Evolutionary conservation across 2,113 vertebrate genomes (phyloP), one percentile per base, ranked within the genome.

Genomic region (Gobius niger): DNA sequence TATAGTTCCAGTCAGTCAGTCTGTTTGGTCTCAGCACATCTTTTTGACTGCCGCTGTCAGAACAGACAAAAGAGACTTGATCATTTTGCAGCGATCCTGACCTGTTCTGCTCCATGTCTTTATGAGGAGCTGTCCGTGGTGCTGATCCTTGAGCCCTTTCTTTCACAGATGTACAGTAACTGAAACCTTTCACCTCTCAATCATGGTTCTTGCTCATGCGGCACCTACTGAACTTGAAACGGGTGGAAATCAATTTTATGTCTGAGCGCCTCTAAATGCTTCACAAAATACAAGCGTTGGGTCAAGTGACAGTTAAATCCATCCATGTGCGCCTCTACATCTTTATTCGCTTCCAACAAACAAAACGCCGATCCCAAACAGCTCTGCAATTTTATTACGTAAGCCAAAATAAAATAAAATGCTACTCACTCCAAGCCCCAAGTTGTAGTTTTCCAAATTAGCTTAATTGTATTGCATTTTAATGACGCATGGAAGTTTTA

Each of bases 391-490:
- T 34, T 34, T 34, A 34, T 34, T 34, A n/a, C 56, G 42, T 42
- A 41, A 42, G 7, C 40, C 57, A 60, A 41, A 41, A 59, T 2
- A 14, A 42, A 3, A 60, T 40, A 60, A 60, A 52, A 53, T 65
- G 52, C 41, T 14, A 65, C 53, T 72, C 5, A 47, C 57, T 50
- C 18, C 47, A 1, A 14, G 19, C 59, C 67, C 53, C 59, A 47
- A 75, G 70, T 61, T 44, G 7, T 44, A 54, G 75, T 63, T 79
- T 79, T 65, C 56, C 44, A 53, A 73, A 68, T 79, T 69, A 71
- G 24, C 19, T 67, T 41, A 68, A 71, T 69, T 63, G 65, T 66
- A 68, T 52, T 63, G 16, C 3, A 72, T 47, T 63, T 76, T 54
- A 72, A 76, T 73, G 68, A 80, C 52, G 68, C 40, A 59, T 73